These are phyloP conservation scores for Sepiola atlantica DNA, from an alignment of 2,888 invertebrate species.

Conservation along the genomic window DNA sequence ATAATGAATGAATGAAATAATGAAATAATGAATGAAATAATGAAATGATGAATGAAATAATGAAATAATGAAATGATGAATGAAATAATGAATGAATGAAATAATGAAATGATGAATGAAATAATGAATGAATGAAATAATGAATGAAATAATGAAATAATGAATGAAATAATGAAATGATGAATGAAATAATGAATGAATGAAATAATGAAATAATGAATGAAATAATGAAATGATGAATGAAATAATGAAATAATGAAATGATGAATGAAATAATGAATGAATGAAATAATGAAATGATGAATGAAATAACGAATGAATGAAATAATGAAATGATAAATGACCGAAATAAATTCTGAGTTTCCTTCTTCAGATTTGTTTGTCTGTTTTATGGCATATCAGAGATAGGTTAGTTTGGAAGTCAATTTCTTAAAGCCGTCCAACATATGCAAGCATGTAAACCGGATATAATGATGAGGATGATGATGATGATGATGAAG, in stretches of 20 bases:
- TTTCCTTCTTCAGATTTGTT: too few species aligned
- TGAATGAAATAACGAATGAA: neutral
- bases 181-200: too few species aligned
- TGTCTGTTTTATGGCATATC: too few species aligned
- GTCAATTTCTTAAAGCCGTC: too few species aligned
- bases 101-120: too few species aligned
- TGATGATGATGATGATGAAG: too few species aligned
- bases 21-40: too few species aligned
- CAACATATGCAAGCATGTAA: too few species aligned
- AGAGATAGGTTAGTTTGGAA: too few species aligned
- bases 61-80: neutral
- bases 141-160: neutral
- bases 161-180: neutral
- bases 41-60: too few species aligned
- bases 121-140: neutral
- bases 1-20: neutral
- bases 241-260: neutral
- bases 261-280: constrained; percentile 2
- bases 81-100: neutral
- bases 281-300: neutral
- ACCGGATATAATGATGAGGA: too few species aligned
- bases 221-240: neutral
- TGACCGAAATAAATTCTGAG: neutral
- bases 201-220: neutral
- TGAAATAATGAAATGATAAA: neutral